These are phyloP conservation scores for Bombus turneri DNA, from an alignment of 1,140 invertebrate genomes.

Conservation along the genomic window DNA sequence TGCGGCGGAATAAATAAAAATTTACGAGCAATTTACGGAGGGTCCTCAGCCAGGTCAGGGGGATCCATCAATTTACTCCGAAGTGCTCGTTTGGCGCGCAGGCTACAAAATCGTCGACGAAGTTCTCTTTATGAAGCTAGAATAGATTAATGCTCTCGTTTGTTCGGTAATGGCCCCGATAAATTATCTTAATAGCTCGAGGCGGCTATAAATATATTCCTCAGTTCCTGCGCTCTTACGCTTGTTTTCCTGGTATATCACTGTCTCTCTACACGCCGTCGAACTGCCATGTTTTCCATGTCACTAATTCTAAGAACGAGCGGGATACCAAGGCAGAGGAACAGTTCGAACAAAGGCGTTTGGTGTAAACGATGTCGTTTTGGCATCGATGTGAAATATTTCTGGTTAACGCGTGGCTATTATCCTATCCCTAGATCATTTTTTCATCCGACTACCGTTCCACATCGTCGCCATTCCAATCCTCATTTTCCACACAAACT, in stretches of 20 bases:
- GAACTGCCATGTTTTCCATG: constrained; percentile 67
- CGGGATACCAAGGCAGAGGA: not conserved
- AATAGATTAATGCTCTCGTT: constrained; percentile 82
- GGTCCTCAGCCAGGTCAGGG: constrained; percentile 67
- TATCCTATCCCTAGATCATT: not conserved
- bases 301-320: constrained; percentile 61
- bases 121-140: constrained; percentile 82
- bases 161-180: constrained; percentile 81
- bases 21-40: constrained; percentile 73
- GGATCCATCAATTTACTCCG: constrained; percentile 77
- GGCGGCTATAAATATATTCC: constrained; percentile 81
- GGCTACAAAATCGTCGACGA: constrained; percentile 80
- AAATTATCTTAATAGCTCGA: constrained; percentile 82
- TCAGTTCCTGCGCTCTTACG: constrained; percentile 71
- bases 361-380: constrained; percentile 40
- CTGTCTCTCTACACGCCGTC: constrained; percentile 57
- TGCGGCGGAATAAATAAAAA: constrained; percentile 72
- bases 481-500: not conserved
- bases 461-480: not conserved
- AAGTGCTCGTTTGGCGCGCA: constrained; percentile 79
- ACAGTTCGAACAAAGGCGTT: constrained; percentile 38
- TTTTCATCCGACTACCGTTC: not conserved
- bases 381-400: constrained; percentile 47
- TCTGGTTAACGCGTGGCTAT: constrained; percentile 8
- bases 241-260: constrained; percentile 73